These are phyloP conservation scores for Neoascia interrupta DNA, from an alignment of 2,888 invertebrate genomes.

Conservation along the genomic window DNA sequence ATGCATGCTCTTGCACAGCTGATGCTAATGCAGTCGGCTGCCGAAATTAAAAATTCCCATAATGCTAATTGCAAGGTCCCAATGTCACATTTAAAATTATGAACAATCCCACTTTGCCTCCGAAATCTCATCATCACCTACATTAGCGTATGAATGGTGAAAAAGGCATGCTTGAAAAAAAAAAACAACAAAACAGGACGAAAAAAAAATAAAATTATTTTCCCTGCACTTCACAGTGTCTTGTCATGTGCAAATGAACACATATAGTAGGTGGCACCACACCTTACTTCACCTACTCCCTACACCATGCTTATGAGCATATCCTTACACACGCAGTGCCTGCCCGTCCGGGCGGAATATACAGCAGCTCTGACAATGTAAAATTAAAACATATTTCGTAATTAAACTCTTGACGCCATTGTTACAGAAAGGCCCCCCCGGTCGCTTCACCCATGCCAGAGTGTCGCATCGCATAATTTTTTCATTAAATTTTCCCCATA, in stretches of 20 bases:
- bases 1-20: conserved; percentile 19
- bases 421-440: conserved; percentile 51
- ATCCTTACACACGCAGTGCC: conserved; percentile 22
- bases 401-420: conserved; percentile 73
- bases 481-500: conserved; percentile 63
- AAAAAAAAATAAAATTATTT: conserved; percentile 46
- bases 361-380: conserved; percentile 70
- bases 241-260: conserved; percentile 67
- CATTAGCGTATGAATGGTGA: conserved; percentile 65
- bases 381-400: conserved; percentile 73
- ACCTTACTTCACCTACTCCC: conserved; percentile 42
- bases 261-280: conserved; percentile 57
- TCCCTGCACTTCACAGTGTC: conserved; percentile 52
- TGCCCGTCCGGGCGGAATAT: conserved; percentile 47
- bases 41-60: conserved; percentile 74
- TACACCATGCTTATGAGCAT: not conserved
- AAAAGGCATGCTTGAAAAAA: conserved; percentile 8
- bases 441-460: conserved; percentile 4
- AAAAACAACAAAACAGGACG: not conserved
- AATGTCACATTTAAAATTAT: conserved; percentile 75
- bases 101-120: conserved; percentile 42
- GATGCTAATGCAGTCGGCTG: conserved; percentile 48
- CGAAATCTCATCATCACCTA: conserved; percentile 58
- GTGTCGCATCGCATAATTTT: conserved; percentile 67
- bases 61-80: conserved; percentile 79